Percentiles rank a stretch among this genome's conserved stretches.
Evolutionary conservation across 2,888 invertebrate species (phyloP).

Genomic region (Hedychridium roseum): DNA sequence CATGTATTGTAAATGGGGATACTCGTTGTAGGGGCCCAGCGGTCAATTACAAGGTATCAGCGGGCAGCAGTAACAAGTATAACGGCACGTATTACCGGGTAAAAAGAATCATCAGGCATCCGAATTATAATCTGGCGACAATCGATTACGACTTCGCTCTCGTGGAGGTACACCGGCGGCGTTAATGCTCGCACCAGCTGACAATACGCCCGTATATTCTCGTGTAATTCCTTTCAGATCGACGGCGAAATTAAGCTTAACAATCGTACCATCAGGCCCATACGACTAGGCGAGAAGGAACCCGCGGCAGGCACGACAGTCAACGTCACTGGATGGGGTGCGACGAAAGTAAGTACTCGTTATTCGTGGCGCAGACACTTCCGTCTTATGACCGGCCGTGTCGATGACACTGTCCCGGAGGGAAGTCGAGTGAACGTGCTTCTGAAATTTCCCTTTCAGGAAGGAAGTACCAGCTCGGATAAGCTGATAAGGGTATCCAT

Average conservation of each 20-base stretch:
- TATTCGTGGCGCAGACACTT: no score
- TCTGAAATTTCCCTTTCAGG: no score
- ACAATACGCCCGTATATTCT: constrained; percentile 6
- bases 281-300: constrained; percentile 22
- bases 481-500: no score
- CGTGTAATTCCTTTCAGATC: constrained; percentile 26
- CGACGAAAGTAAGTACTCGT: constrained; percentile 6
- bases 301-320: constrained; percentile 32
- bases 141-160: constrained; percentile 52
- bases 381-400: no score
- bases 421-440: no score
- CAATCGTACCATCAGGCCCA: constrained; percentile 14
- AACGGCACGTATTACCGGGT: constrained; percentile 22
- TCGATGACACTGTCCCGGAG: no score
- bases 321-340: constrained; percentile 56
- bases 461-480: no score
- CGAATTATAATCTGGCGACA: constrained; percentile 37
- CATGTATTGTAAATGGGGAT: no score
- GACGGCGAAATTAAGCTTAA: constrained; percentile 21
- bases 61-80: constrained; percentile 24
- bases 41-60: constrained; percentile 20
- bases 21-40: constrained; percentile 17
- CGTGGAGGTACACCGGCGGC: constrained; percentile 22
- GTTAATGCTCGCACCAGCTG: constrained; percentile 9
- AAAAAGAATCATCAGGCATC: constrained; percentile 38